phyloP scores from a whole-genome alignment of 1,140 invertebrate genomes.

The Sinella curviseta region DNA sequence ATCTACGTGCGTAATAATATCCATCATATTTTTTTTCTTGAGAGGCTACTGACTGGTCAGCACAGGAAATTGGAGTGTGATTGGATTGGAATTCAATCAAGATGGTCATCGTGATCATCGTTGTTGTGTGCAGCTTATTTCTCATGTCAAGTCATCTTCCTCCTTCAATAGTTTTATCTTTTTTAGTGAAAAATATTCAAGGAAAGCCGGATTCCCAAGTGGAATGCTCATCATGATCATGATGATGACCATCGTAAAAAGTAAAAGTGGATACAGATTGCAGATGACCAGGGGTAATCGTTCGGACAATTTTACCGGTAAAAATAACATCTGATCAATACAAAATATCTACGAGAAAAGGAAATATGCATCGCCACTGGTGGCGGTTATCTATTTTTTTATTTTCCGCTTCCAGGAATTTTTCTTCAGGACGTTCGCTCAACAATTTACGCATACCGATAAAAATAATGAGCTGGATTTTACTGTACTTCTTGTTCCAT shows the following conservation, averaged over 20 bases:
- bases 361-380: too few relatives aligned
- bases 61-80: too few relatives aligned
- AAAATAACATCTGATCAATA: background rate
- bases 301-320: background rate
- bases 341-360: background rate
- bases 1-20: too few relatives aligned
- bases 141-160: too few relatives aligned
- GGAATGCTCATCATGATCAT: too few relatives aligned
- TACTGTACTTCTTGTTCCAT: background rate
- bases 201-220: too few relatives aligned
- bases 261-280: background rate
- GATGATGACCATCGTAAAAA: background rate
- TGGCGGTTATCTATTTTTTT: too few relatives aligned
- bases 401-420: background rate
- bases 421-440: background rate
- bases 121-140: background rate
- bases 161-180: too few relatives aligned
- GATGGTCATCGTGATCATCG: background rate
- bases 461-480: constrained; percentile 3
- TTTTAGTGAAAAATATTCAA: too few relatives aligned
- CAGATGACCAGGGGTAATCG: background rate
- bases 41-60: too few relatives aligned
- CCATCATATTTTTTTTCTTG: too few relatives aligned
- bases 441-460: background rate
- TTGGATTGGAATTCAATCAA: background rate